Conservation (phyloP, 2,888 invertebrate genomes). For the Eupithecia exiguata region DNA sequence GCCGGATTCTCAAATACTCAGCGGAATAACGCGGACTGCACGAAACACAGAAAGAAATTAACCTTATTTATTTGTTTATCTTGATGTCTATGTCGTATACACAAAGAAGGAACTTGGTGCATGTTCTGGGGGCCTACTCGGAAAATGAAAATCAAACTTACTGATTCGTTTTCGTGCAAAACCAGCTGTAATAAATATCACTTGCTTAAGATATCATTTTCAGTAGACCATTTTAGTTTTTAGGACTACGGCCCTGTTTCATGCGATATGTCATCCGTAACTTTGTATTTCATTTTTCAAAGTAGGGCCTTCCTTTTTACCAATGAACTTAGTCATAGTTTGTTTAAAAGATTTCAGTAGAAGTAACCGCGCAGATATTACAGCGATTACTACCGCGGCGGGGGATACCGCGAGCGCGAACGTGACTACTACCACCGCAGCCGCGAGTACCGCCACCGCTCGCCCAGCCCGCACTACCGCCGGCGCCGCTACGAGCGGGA, state of each 20-base stretch:
- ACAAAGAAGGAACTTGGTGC: not conserved
- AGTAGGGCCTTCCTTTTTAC: not conserved
- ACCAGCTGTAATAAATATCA: too few species aligned
- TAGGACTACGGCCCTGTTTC: too few species aligned
- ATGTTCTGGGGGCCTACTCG: too few species aligned
- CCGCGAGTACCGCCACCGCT: constrained; percentile 83
- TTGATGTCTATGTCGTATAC: not conserved
- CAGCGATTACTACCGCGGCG: constrained; percentile 76
- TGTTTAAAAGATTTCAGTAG: not conserved
- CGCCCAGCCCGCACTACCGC: constrained; percentile 89
- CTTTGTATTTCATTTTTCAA: not conserved
- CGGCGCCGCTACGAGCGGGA: constrained; percentile 89
- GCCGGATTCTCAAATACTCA: too few species aligned
- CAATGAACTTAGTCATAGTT: not conserved
- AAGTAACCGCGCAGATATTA: constrained; percentile 12
- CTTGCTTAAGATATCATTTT: too few species aligned
- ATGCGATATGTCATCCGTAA: too few species aligned
- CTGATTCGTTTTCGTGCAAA: too few species aligned
- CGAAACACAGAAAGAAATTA: too few species aligned
- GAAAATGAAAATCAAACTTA: too few species aligned
- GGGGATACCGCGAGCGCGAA: constrained; percentile 78
- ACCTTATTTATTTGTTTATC: too few species aligned
- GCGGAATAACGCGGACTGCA: too few species aligned
- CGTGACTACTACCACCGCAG: constrained; percentile 80
- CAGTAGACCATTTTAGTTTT: too few species aligned